Conservation (phyloP, 2,888 invertebrate species). For the Folsomia manolachei region DNA sequence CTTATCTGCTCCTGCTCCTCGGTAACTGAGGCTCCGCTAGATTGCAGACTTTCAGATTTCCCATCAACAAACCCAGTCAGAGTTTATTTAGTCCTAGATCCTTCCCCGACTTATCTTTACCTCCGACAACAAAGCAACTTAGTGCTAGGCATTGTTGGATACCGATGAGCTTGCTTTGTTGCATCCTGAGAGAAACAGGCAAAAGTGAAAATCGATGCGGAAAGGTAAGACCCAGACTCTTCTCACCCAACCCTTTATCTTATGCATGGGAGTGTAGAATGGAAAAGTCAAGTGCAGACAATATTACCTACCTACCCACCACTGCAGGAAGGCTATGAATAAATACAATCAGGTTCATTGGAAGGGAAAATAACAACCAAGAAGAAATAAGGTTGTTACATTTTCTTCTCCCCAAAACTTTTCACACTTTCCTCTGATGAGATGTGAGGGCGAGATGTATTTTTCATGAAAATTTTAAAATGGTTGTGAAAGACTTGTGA, state of each 20-base stretch:
- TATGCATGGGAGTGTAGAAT: conserved; percentile 1
- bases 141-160: too few relatives aligned
- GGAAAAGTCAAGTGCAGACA: not conserved
- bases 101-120: not conserved
- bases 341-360: conserved; percentile 23
- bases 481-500: not conserved
- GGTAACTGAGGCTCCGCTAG: too few relatives aligned
- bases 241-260: conserved; percentile 3
- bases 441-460: conserved; percentile 15
- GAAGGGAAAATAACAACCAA: conserved; percentile 17
- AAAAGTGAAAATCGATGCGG: not conserved
- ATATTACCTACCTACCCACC: not conserved
- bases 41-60: not conserved
- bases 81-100: not conserved
- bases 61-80: not conserved
- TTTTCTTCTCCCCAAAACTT: not conserved
- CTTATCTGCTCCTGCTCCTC: not conserved
- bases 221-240: not conserved
- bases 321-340: conserved; percentile 9
- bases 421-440: conserved; percentile 19
- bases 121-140: not conserved
- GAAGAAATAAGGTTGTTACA: not conserved
- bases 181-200: too few relatives aligned
- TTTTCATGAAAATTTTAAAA: conserved; percentile 22
- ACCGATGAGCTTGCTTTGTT: too few relatives aligned